phyloP scores from a whole-genome alignment of 2,888 invertebrate genomes.

The Lasioglossum morio region DNA sequence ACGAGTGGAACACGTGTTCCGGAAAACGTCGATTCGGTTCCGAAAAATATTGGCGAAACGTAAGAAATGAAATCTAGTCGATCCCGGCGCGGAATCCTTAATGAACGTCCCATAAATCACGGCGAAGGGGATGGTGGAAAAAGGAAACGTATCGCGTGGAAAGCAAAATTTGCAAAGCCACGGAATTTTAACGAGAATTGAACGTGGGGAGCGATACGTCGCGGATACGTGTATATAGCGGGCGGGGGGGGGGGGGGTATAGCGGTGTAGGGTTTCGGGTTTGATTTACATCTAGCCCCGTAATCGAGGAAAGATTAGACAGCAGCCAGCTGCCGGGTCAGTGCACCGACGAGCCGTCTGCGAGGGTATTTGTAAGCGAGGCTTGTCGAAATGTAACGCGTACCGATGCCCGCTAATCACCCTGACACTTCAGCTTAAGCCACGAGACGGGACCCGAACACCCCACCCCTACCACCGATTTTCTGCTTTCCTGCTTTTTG shows the following conservation, averaged over 20 bases:
- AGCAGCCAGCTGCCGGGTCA: constrained; percentile 77
- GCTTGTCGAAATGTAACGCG: constrained; percentile 73
- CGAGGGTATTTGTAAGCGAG: constrained; percentile 62
- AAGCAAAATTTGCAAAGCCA: constrained; percentile 26
- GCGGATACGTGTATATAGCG: constrained; percentile 24
- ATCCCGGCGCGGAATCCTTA: neutral
- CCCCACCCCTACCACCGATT: neutral
- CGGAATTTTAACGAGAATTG: constrained; percentile 30
- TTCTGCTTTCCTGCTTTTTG: constrained; percentile 72
- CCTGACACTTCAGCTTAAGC: constrained; percentile 61
- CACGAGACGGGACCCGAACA: constrained; percentile 9
- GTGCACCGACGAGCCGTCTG: constrained; percentile 58
- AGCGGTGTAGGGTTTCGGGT: constrained; percentile 55
- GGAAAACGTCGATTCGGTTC: too few relatives aligned
- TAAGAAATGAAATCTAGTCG: neutral
- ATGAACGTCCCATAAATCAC: constrained; percentile 16
- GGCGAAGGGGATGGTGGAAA: neutral
- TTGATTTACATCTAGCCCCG: constrained; percentile 75
- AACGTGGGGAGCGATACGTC: constrained; percentile 23
- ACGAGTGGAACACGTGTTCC: too few relatives aligned
- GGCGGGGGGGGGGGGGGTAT: constrained; percentile 28
- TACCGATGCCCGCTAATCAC: constrained; percentile 74
- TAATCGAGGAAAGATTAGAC: constrained; percentile 81
- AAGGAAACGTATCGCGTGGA: neutral
- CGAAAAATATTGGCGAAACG: neutral